Evolutionary conservation across 1,140 invertebrate species (phyloP).

Genomic region (Cotesia glomerata): DNA sequence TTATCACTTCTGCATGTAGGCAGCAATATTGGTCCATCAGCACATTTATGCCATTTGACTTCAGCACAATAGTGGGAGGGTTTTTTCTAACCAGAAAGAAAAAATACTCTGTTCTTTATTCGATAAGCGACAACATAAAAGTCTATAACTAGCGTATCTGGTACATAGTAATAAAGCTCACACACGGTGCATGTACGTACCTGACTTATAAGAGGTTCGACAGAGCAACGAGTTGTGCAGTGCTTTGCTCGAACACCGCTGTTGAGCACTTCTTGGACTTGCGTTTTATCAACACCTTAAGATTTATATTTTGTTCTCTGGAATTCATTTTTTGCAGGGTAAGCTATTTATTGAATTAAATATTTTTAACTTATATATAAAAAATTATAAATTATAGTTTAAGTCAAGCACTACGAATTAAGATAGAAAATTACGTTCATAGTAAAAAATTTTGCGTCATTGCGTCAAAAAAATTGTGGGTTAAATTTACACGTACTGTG

Average conservation of each 20-base stretch:
- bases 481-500: no score
- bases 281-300: slow-evolving; percentile 1
- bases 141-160: slow-evolving; percentile 47
- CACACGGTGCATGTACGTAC: slow-evolving; percentile 38
- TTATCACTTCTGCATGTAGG: neutral
- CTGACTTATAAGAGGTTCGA: slow-evolving; percentile 47
- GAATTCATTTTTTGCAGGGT: slow-evolving; percentile 28
- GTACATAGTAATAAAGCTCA: slow-evolving; percentile 45
- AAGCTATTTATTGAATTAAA: slow-evolving; percentile 12
- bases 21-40: neutral
- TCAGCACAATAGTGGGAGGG: neutral
- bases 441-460: no score
- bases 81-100: slow-evolving; percentile 26
- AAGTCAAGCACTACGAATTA: no score
- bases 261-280: neutral
- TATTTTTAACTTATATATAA: neutral
- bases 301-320: neutral
- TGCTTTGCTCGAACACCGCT: slow-evolving; percentile 35
- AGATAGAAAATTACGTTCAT: no score
- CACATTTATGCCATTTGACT: neutral
- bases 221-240: slow-evolving; percentile 37
- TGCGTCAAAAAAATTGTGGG: no score
- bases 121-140: slow-evolving; percentile 52
- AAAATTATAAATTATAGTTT: no score
- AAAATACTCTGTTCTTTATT: slow-evolving; percentile 30